These are phyloP conservation scores for Sycophila sp. DNA, from an alignment of 1,140 invertebrate species.

Conservation along the genomic window DNA sequence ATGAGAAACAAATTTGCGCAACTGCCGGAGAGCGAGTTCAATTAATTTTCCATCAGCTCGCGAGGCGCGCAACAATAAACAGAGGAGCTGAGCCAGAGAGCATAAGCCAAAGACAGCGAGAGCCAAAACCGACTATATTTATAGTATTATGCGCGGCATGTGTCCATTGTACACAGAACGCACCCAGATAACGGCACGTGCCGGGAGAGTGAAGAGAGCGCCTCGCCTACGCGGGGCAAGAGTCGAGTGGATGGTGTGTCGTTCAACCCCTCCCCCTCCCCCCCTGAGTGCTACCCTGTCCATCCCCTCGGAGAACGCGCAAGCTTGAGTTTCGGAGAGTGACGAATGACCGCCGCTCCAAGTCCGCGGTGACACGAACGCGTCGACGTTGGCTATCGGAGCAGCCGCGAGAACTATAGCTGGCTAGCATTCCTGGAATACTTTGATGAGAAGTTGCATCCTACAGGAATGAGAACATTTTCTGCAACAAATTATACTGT, in stretches of 20 bases:
- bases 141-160: conserved; percentile 28
- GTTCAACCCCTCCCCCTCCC: conserved; percentile 42
- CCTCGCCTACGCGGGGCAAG: conserved; percentile 22
- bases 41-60: conserved; percentile 38
- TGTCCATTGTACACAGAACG: conserved; percentile 36
- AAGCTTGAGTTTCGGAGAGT: conserved; percentile 50
- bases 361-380: too few relatives aligned
- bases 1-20: conserved; percentile 40
- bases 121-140: conserved; percentile 21
- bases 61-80: conserved; percentile 1
- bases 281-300: not conserved
- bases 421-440: too few relatives aligned
- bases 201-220: conserved; percentile 41
- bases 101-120: conserved; percentile 3
- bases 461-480: too few relatives aligned
- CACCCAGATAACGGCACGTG: conserved; percentile 56
- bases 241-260: conserved; percentile 31
- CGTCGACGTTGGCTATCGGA: too few relatives aligned
- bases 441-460: too few relatives aligned
- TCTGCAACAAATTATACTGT: too few relatives aligned
- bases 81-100: too few relatives aligned
- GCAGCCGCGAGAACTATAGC: too few relatives aligned
- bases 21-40: conserved; percentile 29
- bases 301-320: not conserved
- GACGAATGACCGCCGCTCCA: conserved; percentile 58